These are phyloP conservation scores for Machimus rusticus DNA, from an alignment of 2,888 invertebrate genomes.

Conservation along the genomic window DNA sequence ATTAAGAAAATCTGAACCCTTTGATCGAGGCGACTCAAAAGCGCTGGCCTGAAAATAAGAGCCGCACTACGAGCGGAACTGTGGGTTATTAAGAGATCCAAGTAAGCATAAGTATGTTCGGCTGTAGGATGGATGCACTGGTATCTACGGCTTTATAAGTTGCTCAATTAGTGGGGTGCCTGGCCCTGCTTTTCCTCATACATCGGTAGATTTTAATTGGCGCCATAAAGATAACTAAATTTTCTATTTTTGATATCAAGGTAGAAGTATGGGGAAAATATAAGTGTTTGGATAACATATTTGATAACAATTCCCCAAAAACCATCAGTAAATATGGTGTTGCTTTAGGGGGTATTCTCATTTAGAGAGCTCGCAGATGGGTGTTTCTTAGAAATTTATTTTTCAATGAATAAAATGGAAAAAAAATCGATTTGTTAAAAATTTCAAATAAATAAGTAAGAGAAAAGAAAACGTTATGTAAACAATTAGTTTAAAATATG, in stretches of 20 bases:
- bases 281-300: background rate
- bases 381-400: too few relatives aligned
- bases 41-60: background rate
- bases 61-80: background rate
- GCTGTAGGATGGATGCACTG: background rate
- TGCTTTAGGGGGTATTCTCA: too few relatives aligned
- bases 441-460: too few relatives aligned
- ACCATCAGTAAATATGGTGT: background rate
- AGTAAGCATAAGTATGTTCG: background rate
- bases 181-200: background rate
- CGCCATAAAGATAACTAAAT: background rate
- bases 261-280: background rate
- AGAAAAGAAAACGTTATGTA: too few relatives aligned
- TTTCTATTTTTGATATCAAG: background rate
- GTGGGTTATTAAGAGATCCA: background rate
- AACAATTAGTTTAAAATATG: too few relatives aligned
- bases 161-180: background rate
- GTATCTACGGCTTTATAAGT: background rate
- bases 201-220: background rate
- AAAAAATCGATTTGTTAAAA: too few relatives aligned
- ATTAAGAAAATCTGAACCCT: slow-evolving; percentile 12
- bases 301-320: background rate
- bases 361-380: too few relatives aligned
- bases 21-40: background rate
- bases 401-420: too few relatives aligned